Conservation (phyloP, 2,888 invertebrate genomes). For the Torymus auratus region DNA sequence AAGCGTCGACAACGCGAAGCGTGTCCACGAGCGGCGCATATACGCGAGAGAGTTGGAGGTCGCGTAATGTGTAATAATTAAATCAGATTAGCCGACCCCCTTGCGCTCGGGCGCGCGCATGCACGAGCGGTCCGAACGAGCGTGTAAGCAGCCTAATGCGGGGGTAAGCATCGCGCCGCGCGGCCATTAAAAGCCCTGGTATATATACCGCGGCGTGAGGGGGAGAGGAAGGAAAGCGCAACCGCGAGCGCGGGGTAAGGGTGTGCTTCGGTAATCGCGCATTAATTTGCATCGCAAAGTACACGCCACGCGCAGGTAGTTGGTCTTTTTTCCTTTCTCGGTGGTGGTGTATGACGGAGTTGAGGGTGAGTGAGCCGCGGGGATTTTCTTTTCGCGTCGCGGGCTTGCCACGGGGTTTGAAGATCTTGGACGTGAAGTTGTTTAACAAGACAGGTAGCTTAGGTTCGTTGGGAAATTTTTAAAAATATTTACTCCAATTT, state of each 20-base stretch:
- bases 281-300: constrained; percentile 76
- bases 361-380: too few relatives aligned
- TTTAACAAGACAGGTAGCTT: too few relatives aligned
- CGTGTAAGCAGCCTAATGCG: constrained; percentile 65
- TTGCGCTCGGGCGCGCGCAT: background rate
- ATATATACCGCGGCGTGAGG: constrained; percentile 7
- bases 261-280: constrained; percentile 73
- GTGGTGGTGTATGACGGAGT: background rate
- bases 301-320: constrained; percentile 68
- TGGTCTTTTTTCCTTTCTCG: background rate
- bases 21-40: constrained; percentile 4
- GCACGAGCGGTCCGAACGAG: constrained; percentile 58
- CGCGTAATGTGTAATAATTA: constrained; percentile 72
- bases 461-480: too few relatives aligned
- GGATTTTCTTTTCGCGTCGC: too few relatives aligned
- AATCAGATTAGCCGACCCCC: constrained; percentile 68
- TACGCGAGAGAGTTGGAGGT: constrained; percentile 57
- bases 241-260: constrained; percentile 22
- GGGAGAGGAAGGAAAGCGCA: constrained; percentile 19
- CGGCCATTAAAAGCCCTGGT: constrained; percentile 39
- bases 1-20: too few relatives aligned
- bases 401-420: too few relatives aligned
- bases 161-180: constrained; percentile 64
- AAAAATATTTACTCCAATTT: too few relatives aligned
- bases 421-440: too few relatives aligned